Evolutionary conservation across 2,888 invertebrate genomes (phyloP), one percentile per base, ranked within the genome.

Genomic region (Hermodice carunculata): DNA sequence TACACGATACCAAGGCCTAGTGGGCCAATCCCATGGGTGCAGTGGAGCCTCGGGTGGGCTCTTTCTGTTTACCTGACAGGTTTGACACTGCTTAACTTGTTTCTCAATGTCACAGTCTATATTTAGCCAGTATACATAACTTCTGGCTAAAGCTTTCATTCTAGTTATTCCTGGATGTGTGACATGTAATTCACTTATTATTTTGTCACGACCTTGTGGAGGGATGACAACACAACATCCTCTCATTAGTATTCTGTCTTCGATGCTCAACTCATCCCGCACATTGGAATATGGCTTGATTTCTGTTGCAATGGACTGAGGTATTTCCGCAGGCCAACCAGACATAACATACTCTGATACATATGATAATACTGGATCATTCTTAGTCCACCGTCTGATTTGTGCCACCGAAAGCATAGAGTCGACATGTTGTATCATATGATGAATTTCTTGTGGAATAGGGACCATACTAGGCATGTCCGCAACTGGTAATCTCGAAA

Each of bases 401-500:
- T n/a, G n/a, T n/a, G n/a, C n/a, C n/a, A n/a, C n/a, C n/a, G n/a
- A n/a, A n/a, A n/a, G n/a, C n/a, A n/a, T n/a, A n/a, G n/a, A n/a
- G n/a, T n/a, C n/a, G n/a, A n/a, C n/a, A n/a, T n/a, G n/a, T n/a
- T n/a, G n/a, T n/a, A n/a, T n/a, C n/a, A n/a, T n/a, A n/a, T n/a
- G n/a, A n/a, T n/a, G n/a, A n/a, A n/a, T n/a, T n/a, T n/a, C n/a
- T n/a, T n/a, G n/a, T n/a, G n/a, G n/a, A n/a, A n/a, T n/a, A n/a
- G n/a, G n/a, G n/a, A n/a, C n/a, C n/a, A n/a, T n/a, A n/a, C n/a
- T n/a, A n/a, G n/a, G n/a, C n/a, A 5, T 6, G 17, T 28, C 26
- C 29, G 31, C 31, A 11, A 43, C 26, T 37, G 57, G 43, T 14
- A 70, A 58, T 19, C 76, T 22, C 19, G 81, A 60, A 6, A 79